Conservation (phyloP, 2,888 invertebrate genomes). For the Drosophila picticornis region DNA sequence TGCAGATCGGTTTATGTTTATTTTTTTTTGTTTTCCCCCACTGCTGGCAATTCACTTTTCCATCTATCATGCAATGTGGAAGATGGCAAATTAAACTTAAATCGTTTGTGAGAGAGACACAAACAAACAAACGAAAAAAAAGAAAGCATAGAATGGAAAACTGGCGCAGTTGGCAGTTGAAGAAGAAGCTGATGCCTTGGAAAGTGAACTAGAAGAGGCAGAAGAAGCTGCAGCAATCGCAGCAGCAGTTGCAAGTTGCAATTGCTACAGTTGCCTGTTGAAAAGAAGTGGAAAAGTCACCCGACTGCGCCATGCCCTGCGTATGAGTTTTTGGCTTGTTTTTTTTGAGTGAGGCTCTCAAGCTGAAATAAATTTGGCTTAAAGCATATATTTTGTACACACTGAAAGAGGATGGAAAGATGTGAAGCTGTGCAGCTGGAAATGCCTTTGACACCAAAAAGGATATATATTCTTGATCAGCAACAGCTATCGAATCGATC, state of each 20-base stretch:
- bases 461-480: not conserved
- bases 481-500: not conserved
- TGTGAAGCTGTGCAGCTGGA: accelerated
- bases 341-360: not conserved
- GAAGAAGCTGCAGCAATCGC: not conserved
- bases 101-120: constrained; percentile 42
- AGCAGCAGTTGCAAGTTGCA: not conserved
- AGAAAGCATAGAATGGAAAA: constrained; percentile 65
- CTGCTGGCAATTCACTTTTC: constrained; percentile 76
- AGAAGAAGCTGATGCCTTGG: constrained; percentile 20
- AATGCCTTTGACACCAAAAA: not conserved
- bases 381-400: too few species aligned
- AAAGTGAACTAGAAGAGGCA: constrained; percentile 39
- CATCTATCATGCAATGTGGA: constrained; percentile 64
- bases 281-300: not conserved
- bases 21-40: constrained; percentile 24
- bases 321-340: not conserved
- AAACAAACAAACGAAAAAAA: not conserved
- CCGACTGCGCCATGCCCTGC: not conserved
- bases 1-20: constrained; percentile 42
- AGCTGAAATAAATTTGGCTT: not conserved
- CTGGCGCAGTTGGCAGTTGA: constrained; percentile 43
- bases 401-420: not conserved
- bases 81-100: constrained; percentile 60
- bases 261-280: not conserved